Conservation (phyloP, 2,888 invertebrate genomes). For the Opisthograptis luteolata region DNA sequence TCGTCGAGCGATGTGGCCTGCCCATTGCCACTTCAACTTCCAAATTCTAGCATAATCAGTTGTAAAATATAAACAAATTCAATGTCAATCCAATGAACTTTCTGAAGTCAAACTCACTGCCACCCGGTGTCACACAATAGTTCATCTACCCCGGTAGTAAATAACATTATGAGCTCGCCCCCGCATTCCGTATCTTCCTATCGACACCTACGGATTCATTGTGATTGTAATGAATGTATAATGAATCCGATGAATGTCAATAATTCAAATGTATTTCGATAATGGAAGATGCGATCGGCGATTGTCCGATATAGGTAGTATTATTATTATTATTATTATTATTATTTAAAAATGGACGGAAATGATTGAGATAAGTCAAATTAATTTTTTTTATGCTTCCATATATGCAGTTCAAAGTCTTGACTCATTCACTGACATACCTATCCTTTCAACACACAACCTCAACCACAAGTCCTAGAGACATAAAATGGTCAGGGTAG, state of each 20-base stretch:
- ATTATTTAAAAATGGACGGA: constrained; percentile 6
- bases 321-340: constrained; percentile 1
- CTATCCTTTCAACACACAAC: too few species aligned
- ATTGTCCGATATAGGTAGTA: constrained; percentile 20
- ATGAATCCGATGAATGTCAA: constrained; percentile 46
- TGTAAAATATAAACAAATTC: too few species aligned
- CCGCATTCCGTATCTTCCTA: constrained; percentile 59
- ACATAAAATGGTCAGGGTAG: too few species aligned
- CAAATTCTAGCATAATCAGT: too few species aligned
- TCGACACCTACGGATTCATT: constrained; percentile 67
- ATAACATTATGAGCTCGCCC: constrained; percentile 60
- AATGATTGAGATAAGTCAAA: constrained; percentile 3
- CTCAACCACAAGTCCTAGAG: too few species aligned
- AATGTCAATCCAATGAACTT: too few species aligned
- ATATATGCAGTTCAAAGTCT: too few species aligned
- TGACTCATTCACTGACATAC: too few species aligned
- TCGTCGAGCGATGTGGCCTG: too few species aligned
- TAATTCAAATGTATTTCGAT: constrained; percentile 40
- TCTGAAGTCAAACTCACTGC: neutral
- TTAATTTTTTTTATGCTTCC: too few species aligned
- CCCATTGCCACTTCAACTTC: too few species aligned
- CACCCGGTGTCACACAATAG: constrained; percentile 40
- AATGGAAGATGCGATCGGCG: constrained; percentile 32
- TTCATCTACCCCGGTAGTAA: constrained; percentile 51
- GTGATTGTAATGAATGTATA: constrained; percentile 55